Base-by-base conservation (phyloP, 2,113 vertebrate species). In the Dolichallabes microphthalmus region DNA sequence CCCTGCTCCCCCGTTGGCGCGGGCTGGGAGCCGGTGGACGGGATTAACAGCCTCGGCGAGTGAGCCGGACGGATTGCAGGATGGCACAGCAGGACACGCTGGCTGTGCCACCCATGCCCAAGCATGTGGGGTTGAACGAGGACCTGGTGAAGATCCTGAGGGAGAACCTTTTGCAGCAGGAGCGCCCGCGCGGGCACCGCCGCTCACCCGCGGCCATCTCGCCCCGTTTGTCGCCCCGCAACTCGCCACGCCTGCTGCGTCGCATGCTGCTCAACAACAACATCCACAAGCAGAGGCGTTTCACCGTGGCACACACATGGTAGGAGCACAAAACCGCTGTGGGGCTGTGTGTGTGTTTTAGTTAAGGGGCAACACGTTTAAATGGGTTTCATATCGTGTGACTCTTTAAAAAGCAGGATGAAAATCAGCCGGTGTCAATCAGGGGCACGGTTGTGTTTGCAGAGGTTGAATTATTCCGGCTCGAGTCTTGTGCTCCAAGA, bases 271-370 rank as follows among this genome's bases (percentile, higher is more conserved):
- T 99, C 76, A 99, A 93, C 86, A 97, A 97, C 93, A 97, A 97
- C 93, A 97, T 94, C 93, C 96, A 97, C 88, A 99, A 99, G 88
- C 97, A 98, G 93, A 93, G 97, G 88, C 95, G 98, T 64, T 99
- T 99, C 94, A 99, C 98, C 0, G 98, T 99, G 84, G 98, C 98
- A 75, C 97, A 99, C 94, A 99, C 98, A 87, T 99, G 98, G 98
- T 99, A 97, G 97, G 97, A 86, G 74, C 25, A 32, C 11, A 11
- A 57, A 52, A 69, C n/a, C 20, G 6, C 20, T 58, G 10, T 73
- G 14, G 5, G 5, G 52, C 10, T 11, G 55, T 78, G 52, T 32
- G 55, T 32, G 7, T 35, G 39, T 39, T 6, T 4, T 45, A 35
- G 76, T 32, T 7, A 2, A 12, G 9, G 27, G 27, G 76, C 4